phyloP scores from a whole-genome alignment of 2,113 vertebrate species.

The Sylvietta virens region DNA sequence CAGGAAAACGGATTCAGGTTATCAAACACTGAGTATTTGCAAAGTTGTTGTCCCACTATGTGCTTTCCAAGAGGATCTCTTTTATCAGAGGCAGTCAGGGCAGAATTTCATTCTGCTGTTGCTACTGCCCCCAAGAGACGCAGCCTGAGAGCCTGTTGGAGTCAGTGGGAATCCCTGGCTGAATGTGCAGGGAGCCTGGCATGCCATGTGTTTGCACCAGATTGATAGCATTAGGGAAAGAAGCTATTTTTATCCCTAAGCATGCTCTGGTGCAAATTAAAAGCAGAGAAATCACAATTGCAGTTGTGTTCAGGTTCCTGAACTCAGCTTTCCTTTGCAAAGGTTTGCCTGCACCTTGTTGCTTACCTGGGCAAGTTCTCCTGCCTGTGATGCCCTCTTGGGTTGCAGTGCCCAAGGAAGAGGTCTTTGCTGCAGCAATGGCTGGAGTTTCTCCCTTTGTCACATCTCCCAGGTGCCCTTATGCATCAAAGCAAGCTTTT shows the following conservation, averaged over 20 bases:
- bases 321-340: neutral
- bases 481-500: neutral
- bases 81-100: neutral
- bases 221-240: neutral
- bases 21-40: neutral
- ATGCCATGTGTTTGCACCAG: neutral
- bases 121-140: neutral
- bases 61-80: neutral
- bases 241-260: neutral
- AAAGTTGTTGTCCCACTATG: neutral
- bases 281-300: neutral
- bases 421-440: neutral
- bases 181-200: neutral
- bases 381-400: neutral
- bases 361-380: neutral
- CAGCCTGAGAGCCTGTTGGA: neutral
- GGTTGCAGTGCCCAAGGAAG: neutral
- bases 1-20: neutral
- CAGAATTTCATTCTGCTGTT: neutral
- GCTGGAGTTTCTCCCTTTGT: neutral
- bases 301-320: neutral
- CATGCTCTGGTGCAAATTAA: neutral
- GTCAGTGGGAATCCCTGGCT: neutral
- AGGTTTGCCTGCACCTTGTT: neutral
- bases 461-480: neutral